Base-by-base conservation (phyloP, 2,113 vertebrate genomes). In the Daphoenositta chrysoptera region DNA sequence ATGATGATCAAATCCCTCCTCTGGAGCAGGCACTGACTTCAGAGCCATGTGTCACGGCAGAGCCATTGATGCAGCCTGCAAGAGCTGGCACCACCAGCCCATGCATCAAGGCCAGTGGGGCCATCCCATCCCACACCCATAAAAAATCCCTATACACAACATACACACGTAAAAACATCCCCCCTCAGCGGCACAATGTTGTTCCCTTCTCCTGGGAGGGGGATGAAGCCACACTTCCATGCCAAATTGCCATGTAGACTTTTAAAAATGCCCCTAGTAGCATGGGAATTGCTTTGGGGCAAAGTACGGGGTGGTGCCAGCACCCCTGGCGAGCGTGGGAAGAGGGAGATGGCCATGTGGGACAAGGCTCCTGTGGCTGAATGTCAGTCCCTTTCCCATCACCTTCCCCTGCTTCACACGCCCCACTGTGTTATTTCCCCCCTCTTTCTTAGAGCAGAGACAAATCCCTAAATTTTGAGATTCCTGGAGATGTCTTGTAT, bases 111-210 rank as follows among this genome's bases (percentile, higher is more conserved):
- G 61, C 76, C 48, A 68, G 33, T 1, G 18, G 14, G 21, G 27
- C 23, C 63, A 27, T 13, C 31, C 23, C 63, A 27, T 13, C 31
- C 44, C 76, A 61, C 50, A 39, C 12, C 19, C 60, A 23, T 20
- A 2, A 45, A 60, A 45, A 26, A 10, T 27, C 30, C 47, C 35
- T 9, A 1, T 6, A 18, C 39, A 14, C 47, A 30, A 13, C 23
- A 39, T 40, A 42, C 7, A 60, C 57, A 5, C 6, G 8, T 17
- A 21, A 11, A 23, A 47, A 15, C 54, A 39, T 1, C 15, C 6
- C 3, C 11, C 4, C 6, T 2, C 21, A 39, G 40, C 0, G 1
- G 37, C 15, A 4, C 5, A 21, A 0, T 6, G 48, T 37, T 66
- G 33, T 57, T 88, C 57, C 48, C 24, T 44, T 76, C 31, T 13